These are phyloP conservation scores for Oreortyx pictus DNA, from an alignment of 2,797 vertebrate species.

Conservation along the genomic window DNA sequence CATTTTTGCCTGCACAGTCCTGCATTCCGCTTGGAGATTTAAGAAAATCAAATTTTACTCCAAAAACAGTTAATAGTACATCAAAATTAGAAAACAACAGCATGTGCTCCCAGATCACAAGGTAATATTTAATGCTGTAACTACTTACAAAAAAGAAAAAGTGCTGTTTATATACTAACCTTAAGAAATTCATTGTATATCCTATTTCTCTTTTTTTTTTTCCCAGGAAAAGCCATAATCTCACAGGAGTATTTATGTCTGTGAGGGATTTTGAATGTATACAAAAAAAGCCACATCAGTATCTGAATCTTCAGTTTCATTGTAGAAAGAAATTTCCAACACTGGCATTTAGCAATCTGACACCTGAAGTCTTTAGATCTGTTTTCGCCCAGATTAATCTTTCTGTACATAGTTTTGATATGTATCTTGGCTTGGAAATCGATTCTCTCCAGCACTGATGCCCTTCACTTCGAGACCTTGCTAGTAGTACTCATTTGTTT, in stretches of 20 bases:
- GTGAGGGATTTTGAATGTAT: background rate
- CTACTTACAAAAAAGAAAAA: background rate
- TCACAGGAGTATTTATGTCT: background rate
- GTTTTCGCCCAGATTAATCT: background rate
- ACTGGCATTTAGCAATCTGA: background rate
- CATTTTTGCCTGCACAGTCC: background rate
- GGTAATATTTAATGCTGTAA: background rate
- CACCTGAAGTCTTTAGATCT: background rate
- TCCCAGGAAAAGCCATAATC: background rate
- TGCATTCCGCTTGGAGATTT: background rate
- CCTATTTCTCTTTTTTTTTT: background rate
- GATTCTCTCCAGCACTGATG: background rate
- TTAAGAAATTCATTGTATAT: background rate
- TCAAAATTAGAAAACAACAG: background rate
- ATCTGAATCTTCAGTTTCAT: background rate
- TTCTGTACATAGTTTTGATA: background rate
- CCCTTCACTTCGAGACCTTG: background rate
- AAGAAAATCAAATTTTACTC: background rate
- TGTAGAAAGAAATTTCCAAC: background rate
- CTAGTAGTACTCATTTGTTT: background rate
- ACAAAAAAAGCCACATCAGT: background rate
- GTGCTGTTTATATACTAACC: background rate
- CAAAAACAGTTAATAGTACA: background rate
- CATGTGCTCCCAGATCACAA: background rate
- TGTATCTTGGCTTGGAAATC: background rate